A percentile compares a stretch with the other conserved stretches of the same genome.
Evolutionary conservation across 2,113 vertebrate genomes (phyloP).

Genomic region (Thinocorus orbignyianus): DNA sequence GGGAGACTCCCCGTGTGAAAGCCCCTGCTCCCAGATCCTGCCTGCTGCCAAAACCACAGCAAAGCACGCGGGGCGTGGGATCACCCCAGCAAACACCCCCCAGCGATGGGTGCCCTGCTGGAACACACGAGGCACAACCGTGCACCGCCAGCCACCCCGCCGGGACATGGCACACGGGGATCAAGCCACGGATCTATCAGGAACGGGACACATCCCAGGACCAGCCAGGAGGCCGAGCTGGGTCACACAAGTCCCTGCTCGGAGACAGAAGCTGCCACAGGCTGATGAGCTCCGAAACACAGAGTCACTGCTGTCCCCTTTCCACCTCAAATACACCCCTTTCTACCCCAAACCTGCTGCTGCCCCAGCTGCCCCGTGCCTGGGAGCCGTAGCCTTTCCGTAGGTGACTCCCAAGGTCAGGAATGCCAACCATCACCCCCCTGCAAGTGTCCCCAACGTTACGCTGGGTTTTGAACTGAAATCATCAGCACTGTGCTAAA

Average conservation of each 20-base stretch:
- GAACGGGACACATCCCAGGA: rapidly evolving
- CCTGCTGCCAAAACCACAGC: background rate
- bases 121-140: background rate
- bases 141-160: background rate
- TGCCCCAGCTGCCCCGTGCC: background rate
- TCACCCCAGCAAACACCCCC: background rate
- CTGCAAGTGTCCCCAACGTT: background rate
- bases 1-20: background rate
- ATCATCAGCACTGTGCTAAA: background rate
- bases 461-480: background rate
- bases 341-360: background rate
- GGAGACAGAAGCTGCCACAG: background rate
- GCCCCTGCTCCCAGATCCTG: background rate
- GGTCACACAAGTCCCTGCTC: background rate
- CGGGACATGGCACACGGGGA: rapidly evolving
- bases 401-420: background rate
- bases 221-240: background rate
- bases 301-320: rapidly evolving
- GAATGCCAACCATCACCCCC: background rate
- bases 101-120: rapidly evolving
- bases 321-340: background rate
- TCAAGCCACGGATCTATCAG: rapidly evolving
- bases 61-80: background rate
- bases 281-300: rapidly evolving
- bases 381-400: rapidly evolving